phyloP scores from a whole-genome alignment of 1,140 invertebrate species.

The Orussus abietinus region DNA sequence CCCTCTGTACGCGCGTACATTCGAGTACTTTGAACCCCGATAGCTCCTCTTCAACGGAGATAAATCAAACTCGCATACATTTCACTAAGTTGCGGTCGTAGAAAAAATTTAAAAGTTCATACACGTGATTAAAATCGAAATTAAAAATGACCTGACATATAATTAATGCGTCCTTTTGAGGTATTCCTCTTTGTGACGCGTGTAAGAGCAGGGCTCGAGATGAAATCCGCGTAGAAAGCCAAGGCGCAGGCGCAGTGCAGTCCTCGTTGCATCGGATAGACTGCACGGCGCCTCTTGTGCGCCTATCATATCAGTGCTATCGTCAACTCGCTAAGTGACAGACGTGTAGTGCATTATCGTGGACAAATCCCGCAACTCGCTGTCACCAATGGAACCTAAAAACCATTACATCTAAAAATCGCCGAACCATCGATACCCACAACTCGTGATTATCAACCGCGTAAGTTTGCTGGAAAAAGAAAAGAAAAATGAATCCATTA shows the following conservation, averaged over 20 bases:
- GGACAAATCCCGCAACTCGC: slow-evolving; percentile 1
- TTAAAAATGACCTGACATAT: too few species aligned
- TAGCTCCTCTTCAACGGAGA: too few species aligned
- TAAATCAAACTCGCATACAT: too few species aligned
- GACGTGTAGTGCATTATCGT: slow-evolving; percentile 18
- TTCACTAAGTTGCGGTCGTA: too few species aligned
- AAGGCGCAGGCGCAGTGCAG: slow-evolving; percentile 22
- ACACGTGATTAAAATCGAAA: too few species aligned
- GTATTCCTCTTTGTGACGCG: not conserved
- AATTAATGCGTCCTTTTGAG: not conserved
- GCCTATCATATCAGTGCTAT: slow-evolving; percentile 27
- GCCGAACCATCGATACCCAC: slow-evolving; percentile 2
- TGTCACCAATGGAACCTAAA: not conserved
- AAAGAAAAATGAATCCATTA: slow-evolving; percentile 9
- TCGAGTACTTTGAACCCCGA: too few species aligned
- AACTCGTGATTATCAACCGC: slow-evolving; percentile 5
- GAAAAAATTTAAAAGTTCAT: too few species aligned
- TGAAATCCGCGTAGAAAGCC: slow-evolving; percentile 12
- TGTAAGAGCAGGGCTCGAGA: slow-evolving; percentile 17
- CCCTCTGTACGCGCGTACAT: too few species aligned
- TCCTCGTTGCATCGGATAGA: slow-evolving; percentile 21
- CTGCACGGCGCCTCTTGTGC: slow-evolving; percentile 22
- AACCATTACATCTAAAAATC: not conserved
- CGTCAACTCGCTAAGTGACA: slow-evolving; percentile 19
- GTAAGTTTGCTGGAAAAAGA: slow-evolving; percentile 3